Base-by-base conservation (phyloP, 1,140 invertebrate species). In the Zaprionus lachaisei region DNA sequence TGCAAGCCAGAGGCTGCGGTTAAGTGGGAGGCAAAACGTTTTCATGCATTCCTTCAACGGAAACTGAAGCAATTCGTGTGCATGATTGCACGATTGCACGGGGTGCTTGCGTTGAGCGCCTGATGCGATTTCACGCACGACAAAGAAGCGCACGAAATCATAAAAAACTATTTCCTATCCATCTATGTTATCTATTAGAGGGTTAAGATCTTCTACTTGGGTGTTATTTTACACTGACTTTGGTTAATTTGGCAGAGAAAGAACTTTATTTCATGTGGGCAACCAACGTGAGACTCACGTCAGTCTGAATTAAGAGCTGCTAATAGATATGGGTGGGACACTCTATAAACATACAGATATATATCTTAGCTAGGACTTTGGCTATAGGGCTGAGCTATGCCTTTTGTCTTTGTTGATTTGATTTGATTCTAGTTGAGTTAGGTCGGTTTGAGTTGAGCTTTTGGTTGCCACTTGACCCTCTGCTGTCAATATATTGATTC, bases 1-100 rank as follows among this genome's bases (percentile, higher is more conserved):
- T 51, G 20, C 22, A 51, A 51, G 47, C 9, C 26, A 31, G 41
- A 49, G 41, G 24, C 41, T 28, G 41, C 17, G 26, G 24, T 26
- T 49, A 62, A 24, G 28, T 54, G 22, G 41, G n/a, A 47, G 51
- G 37, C 58, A 61, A 61, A 61, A 61, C 22, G 37, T 61, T 41
- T 61, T 44, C 14, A 41, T 41, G 60, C 37, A n/a, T 61, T 61
- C 47, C 28, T 31, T 55, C 20, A 17, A 12, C 61, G 61, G n/a
- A 51, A 63, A 49, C 41, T 49, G 17, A 63, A 63, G n/a, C 41
- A 47, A 63, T 63, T 63, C 24, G 7, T 37, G 28, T 17, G 41
- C 41, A 47, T n/a, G 38, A 57, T 34, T 49, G 28, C 28, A 28
- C 28, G 28, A 28, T 28, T 9, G 44, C 44, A 49, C 44, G 44